Evolutionary conservation across 2,113 vertebrate genomes (phyloP).

Genomic region (Bettongia penicillata): DNA sequence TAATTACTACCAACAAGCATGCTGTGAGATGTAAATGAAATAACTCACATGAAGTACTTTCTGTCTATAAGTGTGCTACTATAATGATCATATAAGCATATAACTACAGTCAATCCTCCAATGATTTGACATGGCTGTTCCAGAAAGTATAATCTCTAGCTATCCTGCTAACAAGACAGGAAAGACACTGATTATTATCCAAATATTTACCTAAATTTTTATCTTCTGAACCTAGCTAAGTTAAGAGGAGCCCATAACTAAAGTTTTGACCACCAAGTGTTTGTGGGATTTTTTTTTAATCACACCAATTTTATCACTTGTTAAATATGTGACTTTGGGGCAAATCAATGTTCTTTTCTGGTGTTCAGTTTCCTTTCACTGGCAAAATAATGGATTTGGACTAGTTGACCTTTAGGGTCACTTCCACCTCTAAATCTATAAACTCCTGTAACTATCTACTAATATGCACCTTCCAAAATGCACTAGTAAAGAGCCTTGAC

Average conservation of each 20-base stretch:
- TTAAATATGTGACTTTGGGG: background rate
- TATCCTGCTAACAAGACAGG: background rate
- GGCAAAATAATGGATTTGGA: background rate
- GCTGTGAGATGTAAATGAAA: background rate
- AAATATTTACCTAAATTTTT: background rate
- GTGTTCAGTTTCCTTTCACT: background rate
- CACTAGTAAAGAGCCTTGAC: background rate
- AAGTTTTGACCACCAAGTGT: background rate
- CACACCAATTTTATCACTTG: background rate
- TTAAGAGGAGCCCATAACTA: background rate
- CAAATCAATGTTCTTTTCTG: background rate
- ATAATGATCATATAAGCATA: background rate
- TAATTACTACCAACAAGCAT: background rate
- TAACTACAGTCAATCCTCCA: background rate
- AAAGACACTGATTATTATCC: background rate
- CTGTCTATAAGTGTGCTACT: background rate
- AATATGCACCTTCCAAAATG: background rate
- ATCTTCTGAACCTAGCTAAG: background rate
- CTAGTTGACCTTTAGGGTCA: background rate
- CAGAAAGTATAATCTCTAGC: background rate
- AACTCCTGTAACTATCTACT: background rate
- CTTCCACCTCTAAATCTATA: background rate
- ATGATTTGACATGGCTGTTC: background rate
- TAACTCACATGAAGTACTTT: background rate
- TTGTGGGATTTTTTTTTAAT: background rate